Base-by-base conservation (phyloP, 2,888 invertebrate genomes). In the Folsomia candida region DNA sequence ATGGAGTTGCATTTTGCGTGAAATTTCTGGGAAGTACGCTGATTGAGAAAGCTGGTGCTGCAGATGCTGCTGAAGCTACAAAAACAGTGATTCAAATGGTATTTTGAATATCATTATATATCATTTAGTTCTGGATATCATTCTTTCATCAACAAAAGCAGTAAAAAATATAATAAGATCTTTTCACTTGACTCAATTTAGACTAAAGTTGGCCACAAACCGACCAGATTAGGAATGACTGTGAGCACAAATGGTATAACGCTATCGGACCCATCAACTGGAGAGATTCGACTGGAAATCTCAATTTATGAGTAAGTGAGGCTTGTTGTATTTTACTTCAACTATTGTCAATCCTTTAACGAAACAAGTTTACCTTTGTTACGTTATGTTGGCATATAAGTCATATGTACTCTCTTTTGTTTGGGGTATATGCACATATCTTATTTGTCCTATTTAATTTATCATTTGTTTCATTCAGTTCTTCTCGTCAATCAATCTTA, bases 11-110 rank as follows among this genome's bases (percentile, higher is more conserved):
- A 47, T 88, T 88, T 82, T 85, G 85, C 81, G 84, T 91, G 76
- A 89, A 92, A 83, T 92, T 92, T 83, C 87, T 92, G 67, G 93
- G 93, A 20, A 88, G 88, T 71, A 90, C 89, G 24, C 87, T 91
- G 2, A 90, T 92, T 9, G 91, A 92, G 82, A 88, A 91, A 64
- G 88, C 90, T 6, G 88, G 88, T 22, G 89, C 89, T 78, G 89
- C 90, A 26, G 90, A 91, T 78, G 89, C 90, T 28, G 90, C 91
- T 2, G 89, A 91, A 69, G 93, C 93, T 47, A 91, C 94, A 63
- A 91, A 91, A 82, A 89, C 89, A 51, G 90, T 93, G 77, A 87
- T 93, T 74, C 87, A 89, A 79, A 86, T 80, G 87, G 88, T 83
- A 86, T 47, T 9, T 18, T 47, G 18, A n/a, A n/a, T n/a, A n/a